Percentiles rank a stretch among this genome's conserved stretches.
phyloP scores from a whole-genome alignment of 1,140 invertebrate genomes.

The Zophobas atratus region DNA sequence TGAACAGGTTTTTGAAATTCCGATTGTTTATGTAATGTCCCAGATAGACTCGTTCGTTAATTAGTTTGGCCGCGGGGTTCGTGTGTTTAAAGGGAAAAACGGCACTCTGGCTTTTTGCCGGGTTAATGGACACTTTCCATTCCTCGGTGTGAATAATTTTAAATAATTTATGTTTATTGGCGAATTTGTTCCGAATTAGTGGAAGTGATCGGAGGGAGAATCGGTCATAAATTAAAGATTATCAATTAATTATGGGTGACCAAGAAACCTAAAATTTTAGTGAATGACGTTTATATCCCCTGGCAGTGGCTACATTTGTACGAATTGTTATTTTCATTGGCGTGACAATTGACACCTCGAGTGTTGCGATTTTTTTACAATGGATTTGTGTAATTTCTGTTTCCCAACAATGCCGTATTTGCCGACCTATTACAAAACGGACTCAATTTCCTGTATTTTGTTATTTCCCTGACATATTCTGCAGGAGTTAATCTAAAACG shows the following conservation, averaged over 20 bases:
- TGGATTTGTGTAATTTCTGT: background rate
- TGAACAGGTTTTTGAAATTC: constrained; percentile 25
- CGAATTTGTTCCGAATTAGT: constrained; percentile 16
- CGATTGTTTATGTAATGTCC: constrained; percentile 35
- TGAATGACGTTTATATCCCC: constrained; percentile 7
- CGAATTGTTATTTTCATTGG: constrained; percentile 8
- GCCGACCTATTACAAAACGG: constrained; percentile 45
- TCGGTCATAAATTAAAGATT: constrained; percentile 14
- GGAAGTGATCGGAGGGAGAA: background rate
- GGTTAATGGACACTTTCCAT: constrained; percentile 17
- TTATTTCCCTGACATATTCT: constrained; percentile 47
- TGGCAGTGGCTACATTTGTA: background rate
- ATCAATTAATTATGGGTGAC: constrained; percentile 16
- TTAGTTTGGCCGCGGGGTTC: constrained; percentile 8
- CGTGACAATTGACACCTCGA: constrained; percentile 22
- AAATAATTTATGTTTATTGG: constrained; percentile 2
- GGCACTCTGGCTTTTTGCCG: background rate
- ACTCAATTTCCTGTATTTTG: constrained; percentile 49
- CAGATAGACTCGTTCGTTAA: constrained; percentile 27
- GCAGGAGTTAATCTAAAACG: constrained; percentile 43
- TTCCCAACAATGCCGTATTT: constrained; percentile 17
- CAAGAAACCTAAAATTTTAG: constrained; percentile 32
- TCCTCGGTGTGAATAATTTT: background rate
- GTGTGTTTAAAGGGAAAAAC: constrained; percentile 35
- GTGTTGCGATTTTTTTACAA: background rate